Evolutionary conservation across 2,797 vertebrate species (phyloP).

Genomic region (Saguinus oedipus): DNA sequence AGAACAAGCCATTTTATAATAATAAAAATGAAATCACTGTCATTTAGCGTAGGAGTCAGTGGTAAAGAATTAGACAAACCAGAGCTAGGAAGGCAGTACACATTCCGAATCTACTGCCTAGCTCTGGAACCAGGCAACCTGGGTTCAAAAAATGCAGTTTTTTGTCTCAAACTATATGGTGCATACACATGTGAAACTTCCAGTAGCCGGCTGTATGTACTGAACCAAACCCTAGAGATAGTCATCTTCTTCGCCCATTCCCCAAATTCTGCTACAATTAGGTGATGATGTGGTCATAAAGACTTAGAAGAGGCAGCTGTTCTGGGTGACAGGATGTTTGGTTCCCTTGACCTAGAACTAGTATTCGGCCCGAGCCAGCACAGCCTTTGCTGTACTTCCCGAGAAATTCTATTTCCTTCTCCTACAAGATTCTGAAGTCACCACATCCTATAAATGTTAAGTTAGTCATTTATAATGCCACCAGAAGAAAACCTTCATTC

Average conservation of each 20-base stretch:
- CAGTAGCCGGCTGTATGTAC: neutral
- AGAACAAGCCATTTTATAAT: neutral
- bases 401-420: neutral
- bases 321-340: neutral
- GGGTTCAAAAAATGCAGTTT: neutral
- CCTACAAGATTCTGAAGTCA: neutral
- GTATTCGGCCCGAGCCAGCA: neutral
- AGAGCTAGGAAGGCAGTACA: neutral
- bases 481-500: neutral
- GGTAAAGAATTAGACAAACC: neutral
- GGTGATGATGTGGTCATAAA: neutral
- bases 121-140: no score
- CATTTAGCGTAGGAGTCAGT: neutral
- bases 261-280: neutral
- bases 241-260: no score
- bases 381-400: neutral
- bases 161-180: neutral
- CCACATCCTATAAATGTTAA: neutral
- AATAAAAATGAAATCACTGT: neutral
- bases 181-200: neutral
- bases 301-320: neutral
- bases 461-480: neutral
- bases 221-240: neutral
- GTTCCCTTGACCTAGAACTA: neutral
- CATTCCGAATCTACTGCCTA: neutral